phyloP scores from a whole-genome alignment of 2,113 vertebrate species.

The Cynoglossus semilaevis region DNA sequence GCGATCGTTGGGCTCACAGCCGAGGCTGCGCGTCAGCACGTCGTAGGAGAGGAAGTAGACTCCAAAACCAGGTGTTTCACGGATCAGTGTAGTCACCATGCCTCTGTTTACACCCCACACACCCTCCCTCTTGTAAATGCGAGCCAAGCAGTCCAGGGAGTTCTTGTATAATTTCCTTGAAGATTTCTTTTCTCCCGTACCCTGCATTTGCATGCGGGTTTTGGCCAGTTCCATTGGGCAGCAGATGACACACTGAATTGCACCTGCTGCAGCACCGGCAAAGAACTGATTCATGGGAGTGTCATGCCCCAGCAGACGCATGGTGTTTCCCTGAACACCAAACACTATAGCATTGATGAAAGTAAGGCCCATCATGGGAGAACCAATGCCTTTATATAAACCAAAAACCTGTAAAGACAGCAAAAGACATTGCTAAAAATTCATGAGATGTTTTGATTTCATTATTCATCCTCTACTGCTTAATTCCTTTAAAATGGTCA shows the following conservation, averaged over 20 bases:
- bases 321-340: conserved; percentile 90
- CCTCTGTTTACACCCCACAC: conserved; percentile 87
- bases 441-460: no score
- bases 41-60: conserved; percentile 95
- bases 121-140: conserved; percentile 90
- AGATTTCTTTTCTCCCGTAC: conserved; percentile 83
- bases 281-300: conserved; percentile 92
- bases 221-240: conserved; percentile 98
- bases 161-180: conserved; percentile 87
- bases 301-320: conserved; percentile 85
- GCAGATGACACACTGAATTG: conserved; percentile 93
- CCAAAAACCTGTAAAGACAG: conserved; percentile 79
- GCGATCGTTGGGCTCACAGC: conserved; percentile 85
- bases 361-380: conserved; percentile 97
- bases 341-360: conserved; percentile 98
- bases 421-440: conserved; percentile 12
- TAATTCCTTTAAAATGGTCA: no score
- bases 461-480: no score
- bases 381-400: conserved; percentile 95
- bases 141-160: conserved; percentile 89
- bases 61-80: conserved; percentile 93
- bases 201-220: conserved; percentile 96
- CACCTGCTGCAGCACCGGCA: conserved; percentile 87
- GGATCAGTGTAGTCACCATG: conserved; percentile 88
- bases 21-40: conserved; percentile 83